A percentile compares a stretch with the other conserved stretches of the same genome.
These are phyloP conservation scores for Cephus cinctus DNA, from an alignment of 1,140 invertebrate genomes.

Conservation along the genomic window DNA sequence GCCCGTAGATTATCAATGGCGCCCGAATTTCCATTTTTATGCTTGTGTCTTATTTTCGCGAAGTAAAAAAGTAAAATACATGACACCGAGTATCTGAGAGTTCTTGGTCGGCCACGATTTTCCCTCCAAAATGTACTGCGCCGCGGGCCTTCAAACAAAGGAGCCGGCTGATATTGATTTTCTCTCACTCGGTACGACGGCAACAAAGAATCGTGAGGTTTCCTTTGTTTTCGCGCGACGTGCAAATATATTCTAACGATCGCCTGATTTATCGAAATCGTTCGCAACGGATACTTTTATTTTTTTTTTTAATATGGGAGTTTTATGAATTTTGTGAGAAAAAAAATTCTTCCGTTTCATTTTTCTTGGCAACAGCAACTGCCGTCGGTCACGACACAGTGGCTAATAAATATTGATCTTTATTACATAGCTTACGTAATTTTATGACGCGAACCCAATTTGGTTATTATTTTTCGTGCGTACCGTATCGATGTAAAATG, in stretches of 20 bases:
- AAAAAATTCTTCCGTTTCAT: neutral
- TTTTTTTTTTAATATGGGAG: too few relatives aligned
- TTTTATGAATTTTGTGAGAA: too few relatives aligned
- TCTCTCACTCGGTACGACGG: slow-evolving; percentile 30
- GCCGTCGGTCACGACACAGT: neutral
- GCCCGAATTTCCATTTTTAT: too few relatives aligned
- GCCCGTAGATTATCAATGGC: too few relatives aligned
- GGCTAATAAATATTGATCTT: neutral
- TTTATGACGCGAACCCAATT: too few relatives aligned
- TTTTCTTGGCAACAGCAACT: neutral
- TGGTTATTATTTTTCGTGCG: too few relatives aligned
- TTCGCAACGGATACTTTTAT: too few relatives aligned
- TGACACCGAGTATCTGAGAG: too few relatives aligned
- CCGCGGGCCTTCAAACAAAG: slow-evolving; percentile 39
- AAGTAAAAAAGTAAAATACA: too few relatives aligned
- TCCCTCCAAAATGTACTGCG: slow-evolving; percentile 31
- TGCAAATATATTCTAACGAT: slow-evolving; percentile 6
- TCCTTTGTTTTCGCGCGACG: slow-evolving; percentile 12
- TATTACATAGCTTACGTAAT: neutral
- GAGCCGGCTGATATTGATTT: slow-evolving; percentile 47
- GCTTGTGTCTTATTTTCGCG: slow-evolving; percentile 14
- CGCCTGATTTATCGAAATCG: too few relatives aligned
- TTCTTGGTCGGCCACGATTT: slow-evolving; percentile 13
- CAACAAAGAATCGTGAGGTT: slow-evolving; percentile 39
- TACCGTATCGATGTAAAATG: too few relatives aligned